Conservation (phyloP, 2,113 vertebrate species). For the Ardeotis arabs region DNA sequence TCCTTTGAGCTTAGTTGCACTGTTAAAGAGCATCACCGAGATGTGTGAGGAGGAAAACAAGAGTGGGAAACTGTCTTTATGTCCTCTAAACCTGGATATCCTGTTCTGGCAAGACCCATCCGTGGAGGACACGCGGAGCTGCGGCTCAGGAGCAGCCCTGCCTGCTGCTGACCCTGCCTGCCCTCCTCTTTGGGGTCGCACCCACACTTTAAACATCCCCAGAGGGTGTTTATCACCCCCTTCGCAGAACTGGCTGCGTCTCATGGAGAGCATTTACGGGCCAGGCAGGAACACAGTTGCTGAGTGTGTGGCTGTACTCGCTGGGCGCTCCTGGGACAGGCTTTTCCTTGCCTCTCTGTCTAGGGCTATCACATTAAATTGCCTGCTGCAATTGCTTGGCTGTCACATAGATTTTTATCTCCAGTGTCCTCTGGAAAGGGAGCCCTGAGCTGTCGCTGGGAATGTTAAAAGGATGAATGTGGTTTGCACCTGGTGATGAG, state of each 20-base stretch:
- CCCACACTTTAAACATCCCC: not conserved
- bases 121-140: rapidly evolving
- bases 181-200: no score
- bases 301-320: not conserved
- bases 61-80: not conserved
- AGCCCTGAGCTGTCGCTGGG: not conserved
- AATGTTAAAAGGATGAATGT: not conserved
- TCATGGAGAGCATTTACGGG: rapidly evolving
- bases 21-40: not conserved
- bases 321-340: not conserved
- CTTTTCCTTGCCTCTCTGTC: not conserved
- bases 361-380: not conserved
- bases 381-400: not conserved
- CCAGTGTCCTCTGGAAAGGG: not conserved
- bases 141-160: not conserved
- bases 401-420: not conserved
- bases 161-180: not conserved
- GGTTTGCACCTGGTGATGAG: not conserved
- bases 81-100: not conserved
- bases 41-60: not conserved
- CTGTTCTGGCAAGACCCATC: not conserved
- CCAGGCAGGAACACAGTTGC: not conserved
- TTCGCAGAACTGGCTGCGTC: not conserved
- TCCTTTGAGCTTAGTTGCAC: not conserved
- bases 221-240: rapidly evolving